Conservation (phyloP, 2,888 invertebrate genomes). For the Cerastoderma edule region DNA sequence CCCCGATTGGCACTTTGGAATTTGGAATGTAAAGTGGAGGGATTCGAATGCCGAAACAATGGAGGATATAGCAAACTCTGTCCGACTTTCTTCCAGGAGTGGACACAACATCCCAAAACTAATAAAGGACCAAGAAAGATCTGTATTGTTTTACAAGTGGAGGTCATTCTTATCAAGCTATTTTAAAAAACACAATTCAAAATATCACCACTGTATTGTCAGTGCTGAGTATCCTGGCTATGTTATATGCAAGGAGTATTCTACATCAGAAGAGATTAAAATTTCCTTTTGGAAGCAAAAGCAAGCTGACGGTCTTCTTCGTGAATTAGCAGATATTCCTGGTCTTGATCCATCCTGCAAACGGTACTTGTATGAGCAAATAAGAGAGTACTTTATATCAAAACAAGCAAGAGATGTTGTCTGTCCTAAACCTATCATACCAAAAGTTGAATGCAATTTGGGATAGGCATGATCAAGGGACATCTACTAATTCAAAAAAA, state of each 20-base stretch:
- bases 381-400: neutral
- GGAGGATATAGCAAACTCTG: constrained; percentile 27
- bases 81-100: constrained; percentile 22
- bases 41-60: constrained; percentile 18
- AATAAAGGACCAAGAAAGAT: constrained; percentile 16
- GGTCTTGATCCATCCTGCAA: neutral
- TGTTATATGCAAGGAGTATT: neutral
- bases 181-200: neutral
- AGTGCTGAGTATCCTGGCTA: neutral
- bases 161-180: neutral
- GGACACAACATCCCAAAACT: constrained; percentile 39
- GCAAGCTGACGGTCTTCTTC: neutral
- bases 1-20: constrained; percentile 48
- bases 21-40: constrained; percentile 32
- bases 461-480: too few species aligned
- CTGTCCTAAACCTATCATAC: constrained; percentile 8
- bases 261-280: neutral
- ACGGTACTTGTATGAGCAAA: constrained; percentile 5
- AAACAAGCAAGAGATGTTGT: neutral
- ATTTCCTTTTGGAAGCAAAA: neutral
- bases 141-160: constrained; percentile 37
- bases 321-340: neutral
- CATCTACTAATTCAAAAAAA: too few species aligned
- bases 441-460: too few species aligned
- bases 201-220: neutral